phyloP scores from a whole-genome alignment of 1,140 invertebrate genomes.

The Calliopsis andreniformis region DNA sequence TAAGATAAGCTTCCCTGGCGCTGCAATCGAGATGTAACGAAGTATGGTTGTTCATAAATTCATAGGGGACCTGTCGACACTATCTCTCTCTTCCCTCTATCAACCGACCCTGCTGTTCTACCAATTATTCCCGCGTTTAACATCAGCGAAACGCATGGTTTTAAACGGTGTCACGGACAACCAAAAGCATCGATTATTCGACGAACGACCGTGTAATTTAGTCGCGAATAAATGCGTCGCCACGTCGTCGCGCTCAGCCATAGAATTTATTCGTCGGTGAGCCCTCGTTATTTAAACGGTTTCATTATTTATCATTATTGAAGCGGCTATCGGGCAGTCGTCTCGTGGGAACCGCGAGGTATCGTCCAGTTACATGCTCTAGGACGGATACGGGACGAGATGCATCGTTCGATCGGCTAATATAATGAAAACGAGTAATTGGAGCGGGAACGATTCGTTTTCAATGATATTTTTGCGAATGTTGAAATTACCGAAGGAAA shows the following conservation, averaged over 20 bases:
- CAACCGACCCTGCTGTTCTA: not conserved
- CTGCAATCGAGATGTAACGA: not conserved
- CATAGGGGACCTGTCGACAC: slow-evolving; percentile 8
- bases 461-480: too few relatives aligned
- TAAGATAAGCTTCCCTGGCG: slow-evolving; percentile 34
- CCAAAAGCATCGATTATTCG: slow-evolving; percentile 44
- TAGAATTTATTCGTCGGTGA: slow-evolving; percentile 15
- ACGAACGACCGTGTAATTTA: slow-evolving; percentile 46
- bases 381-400: not conserved
- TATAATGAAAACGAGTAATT: too few relatives aligned
- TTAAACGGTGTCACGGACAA: slow-evolving; percentile 46
- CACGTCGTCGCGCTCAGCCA: not conserved
- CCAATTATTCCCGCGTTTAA: slow-evolving; percentile 34
- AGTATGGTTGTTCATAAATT: slow-evolving; percentile 34
- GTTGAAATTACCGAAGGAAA: too few relatives aligned
- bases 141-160: slow-evolving; percentile 35
- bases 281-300: not conserved
- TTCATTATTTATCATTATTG: slow-evolving; percentile 23
- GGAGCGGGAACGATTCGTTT: too few relatives aligned
- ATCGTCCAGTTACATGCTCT: too few relatives aligned
- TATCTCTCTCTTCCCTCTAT: not conserved
- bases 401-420: too few relatives aligned
- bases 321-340: slow-evolving; percentile 23
- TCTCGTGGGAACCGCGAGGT: not conserved
- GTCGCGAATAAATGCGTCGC: slow-evolving; percentile 22